phyloP scores from a whole-genome alignment of 2,888 invertebrate species.

The Ophion costatus region DNA sequence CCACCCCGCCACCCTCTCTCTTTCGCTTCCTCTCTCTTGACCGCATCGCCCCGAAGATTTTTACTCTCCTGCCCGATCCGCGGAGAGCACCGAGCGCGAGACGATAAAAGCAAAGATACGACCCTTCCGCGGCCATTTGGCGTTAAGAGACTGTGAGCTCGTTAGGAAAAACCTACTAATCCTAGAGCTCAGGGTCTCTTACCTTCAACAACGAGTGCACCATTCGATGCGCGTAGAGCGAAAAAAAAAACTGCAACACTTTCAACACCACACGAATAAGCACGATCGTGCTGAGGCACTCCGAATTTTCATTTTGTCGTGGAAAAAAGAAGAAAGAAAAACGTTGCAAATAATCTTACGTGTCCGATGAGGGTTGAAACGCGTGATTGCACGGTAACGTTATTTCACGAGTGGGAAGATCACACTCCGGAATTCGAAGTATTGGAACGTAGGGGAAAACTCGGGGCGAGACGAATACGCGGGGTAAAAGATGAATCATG shows the following conservation, averaged over 20 bases:
- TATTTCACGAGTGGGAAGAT: neutral
- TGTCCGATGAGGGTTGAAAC: neutral
- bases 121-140: constrained; percentile 49
- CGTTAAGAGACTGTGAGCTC: constrained; percentile 34
- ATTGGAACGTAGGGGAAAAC: neutral
- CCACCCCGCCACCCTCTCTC: constrained; percentile 34
- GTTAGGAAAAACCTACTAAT: constrained; percentile 33
- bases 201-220: too few species aligned
- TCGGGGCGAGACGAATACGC: too few species aligned
- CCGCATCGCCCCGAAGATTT: constrained; percentile 54
- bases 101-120: constrained; percentile 60
- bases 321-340: too few species aligned
- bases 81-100: constrained; percentile 57
- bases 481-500: too few species aligned
- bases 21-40: constrained; percentile 6
- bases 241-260: neutral
- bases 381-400: neutral
- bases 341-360: too few species aligned
- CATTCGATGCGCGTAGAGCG: neutral
- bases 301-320: too few species aligned
- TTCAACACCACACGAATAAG: too few species aligned
- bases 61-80: constrained; percentile 44
- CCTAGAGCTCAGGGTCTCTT: neutral
- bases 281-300: too few species aligned
- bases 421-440: neutral